Base-by-base conservation (phyloP, 1,140 invertebrate genomes). In the Caenorhabditis latens region DNA sequence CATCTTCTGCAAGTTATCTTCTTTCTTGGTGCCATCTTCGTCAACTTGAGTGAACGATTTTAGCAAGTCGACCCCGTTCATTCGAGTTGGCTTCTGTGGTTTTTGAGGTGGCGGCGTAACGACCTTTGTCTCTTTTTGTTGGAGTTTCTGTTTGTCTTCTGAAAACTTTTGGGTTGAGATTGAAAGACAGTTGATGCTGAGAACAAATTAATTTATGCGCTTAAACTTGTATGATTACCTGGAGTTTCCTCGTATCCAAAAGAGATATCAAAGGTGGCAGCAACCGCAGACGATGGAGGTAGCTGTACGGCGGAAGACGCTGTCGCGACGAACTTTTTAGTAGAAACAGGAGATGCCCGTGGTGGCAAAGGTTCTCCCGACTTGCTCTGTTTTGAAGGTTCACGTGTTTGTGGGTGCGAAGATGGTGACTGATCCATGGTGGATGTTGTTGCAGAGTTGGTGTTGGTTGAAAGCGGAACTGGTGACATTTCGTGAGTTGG, bases 211-310 rank as follows among this genome's bases (percentile, higher is more conserved):
- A 2, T 32, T 32, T 32, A 32, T 32, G 32, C 2, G 32, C 32
- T 1, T 32, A 32, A 2, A 32, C 63, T 14, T 67, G 13, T 40
- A 14, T 13, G 9, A 1, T 53, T 53, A 79, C 71, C 71, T 79
- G 71, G 71, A 24, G 71, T 79, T 42, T 79, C 71, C n/a, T 79
- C 71, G 21, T 79, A 79, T 24, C 71, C 71, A 24, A 79, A 79
- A n/a, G 71, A 79, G 24, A 79, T 79, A 50, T 79, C 71, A 8
- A n/a, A 79, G 24, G 11, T 46, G 24, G 71, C 46, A 24, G 4
- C 46, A 3, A 16, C n/a, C 11, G 24, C 65, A 46, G 71, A 43
- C n/a, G 71, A 24, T 13, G 63, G 24, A 19, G 71, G 71, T 8
- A 79, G 71, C n/a, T 79, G 71, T 4, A 79, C 67, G 19, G 67